phyloP scores from a whole-genome alignment of 2,888 invertebrate species.

The Thymelicus lineola region DNA sequence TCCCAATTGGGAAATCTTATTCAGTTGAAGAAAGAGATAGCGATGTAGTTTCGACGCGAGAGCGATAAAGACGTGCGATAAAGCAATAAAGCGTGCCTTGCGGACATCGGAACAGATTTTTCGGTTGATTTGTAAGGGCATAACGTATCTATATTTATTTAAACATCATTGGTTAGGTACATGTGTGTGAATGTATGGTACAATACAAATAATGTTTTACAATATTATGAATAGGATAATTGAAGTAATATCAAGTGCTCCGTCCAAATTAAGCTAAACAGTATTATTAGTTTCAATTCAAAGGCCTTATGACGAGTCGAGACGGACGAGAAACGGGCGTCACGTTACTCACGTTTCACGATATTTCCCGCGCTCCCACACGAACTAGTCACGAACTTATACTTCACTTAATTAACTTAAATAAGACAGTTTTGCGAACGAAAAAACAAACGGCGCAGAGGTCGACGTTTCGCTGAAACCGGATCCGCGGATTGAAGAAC shows the following conservation, averaged over 20 bases:
- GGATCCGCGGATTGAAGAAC: conserved; percentile 64
- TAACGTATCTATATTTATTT: too few relatives aligned
- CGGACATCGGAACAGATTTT: too few relatives aligned
- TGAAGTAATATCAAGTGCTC: conserved; percentile 4
- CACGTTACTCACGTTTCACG: conserved; percentile 74
- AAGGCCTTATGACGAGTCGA: conserved; percentile 50
- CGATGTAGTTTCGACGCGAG: too few relatives aligned
- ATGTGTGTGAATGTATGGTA: neutral
- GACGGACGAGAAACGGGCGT: conserved; percentile 52
- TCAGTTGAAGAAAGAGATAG: too few relatives aligned
- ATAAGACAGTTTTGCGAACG: conserved; percentile 80
- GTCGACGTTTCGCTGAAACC: conserved; percentile 70
- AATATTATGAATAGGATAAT: conserved; percentile 1
- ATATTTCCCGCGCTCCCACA: conserved; percentile 64
- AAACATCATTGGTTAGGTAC: too few relatives aligned
- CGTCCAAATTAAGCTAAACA: conserved; percentile 11
- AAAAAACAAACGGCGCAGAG: conserved; percentile 70
- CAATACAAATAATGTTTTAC: neutral
- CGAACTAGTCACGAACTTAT: conserved; percentile 82
- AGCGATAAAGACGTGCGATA: too few relatives aligned
- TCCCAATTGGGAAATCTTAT: too few relatives aligned
- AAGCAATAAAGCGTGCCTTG: too few relatives aligned
- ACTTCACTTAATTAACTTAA: conserved; percentile 84
- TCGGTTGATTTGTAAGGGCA: too few relatives aligned
- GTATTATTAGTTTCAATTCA: conserved; percentile 35